Evolutionary conservation across 2,797 vertebrate species (phyloP), one percentile per base, ranked within the genome.

Genomic region (Halcyon badia): DNA sequence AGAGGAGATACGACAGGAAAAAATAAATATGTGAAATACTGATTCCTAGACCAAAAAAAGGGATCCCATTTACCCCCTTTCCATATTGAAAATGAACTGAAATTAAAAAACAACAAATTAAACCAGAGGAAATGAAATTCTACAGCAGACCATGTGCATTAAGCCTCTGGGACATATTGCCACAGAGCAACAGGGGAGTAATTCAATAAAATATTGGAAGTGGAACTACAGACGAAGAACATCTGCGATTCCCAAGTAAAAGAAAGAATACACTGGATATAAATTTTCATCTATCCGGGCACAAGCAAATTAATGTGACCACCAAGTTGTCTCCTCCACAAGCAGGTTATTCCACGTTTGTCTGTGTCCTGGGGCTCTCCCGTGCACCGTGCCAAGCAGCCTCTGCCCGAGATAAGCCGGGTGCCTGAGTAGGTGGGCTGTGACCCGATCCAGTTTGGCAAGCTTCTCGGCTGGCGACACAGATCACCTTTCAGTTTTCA

Each of bases 31-130:
- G 5, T 80, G 75, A 57, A 88, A 83, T 22, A 88, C 65, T 3
- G 13, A 91, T 2, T 7, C 37, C 69, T 64, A 39, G 26, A 72
- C 54, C 5, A 39, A 78, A 70, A 39, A 76, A 85, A 66, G 0
- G 0, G 28, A 70, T 31, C 58, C 56, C 70, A n/a, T 92, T 93
- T 94, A 52, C 73, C 37, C 58, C 83, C 89, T 90, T 79, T 69
- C 90, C 37, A 37, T 52, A 89, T 4, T 92, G 73, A 88, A 95
- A 95, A 81, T 9, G 44, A 91, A 87, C 61, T 49, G 46, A 96
- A 96, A 94, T 96, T 78, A 92, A 96, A 97, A 90, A 93, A 37
- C 88, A 97, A 96, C 94, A 95, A 90, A 95, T 92, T 90, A 89
- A 92, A 95, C 73, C 7, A 0, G 37, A 95, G 93, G 88, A 94